phyloP scores from a whole-genome alignment of 2,797 vertebrate species.

The Etheostoma perlongum region DNA sequence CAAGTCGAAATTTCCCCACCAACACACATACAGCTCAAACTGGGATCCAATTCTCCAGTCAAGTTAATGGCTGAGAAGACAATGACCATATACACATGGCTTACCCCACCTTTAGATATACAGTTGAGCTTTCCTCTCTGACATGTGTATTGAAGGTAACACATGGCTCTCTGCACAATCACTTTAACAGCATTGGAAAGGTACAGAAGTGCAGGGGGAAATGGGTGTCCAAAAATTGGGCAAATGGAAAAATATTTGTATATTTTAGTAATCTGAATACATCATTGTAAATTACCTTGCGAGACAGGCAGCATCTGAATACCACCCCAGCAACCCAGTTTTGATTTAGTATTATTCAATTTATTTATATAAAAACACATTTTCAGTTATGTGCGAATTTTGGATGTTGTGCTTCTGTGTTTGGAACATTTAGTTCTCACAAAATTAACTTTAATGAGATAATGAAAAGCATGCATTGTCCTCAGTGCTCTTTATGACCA shows the following conservation, averaged over 20 bases:
- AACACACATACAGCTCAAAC: slow-evolving; percentile 6
- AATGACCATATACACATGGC: background rate
- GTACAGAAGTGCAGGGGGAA: background rate
- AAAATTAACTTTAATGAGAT: slow-evolving; percentile 37
- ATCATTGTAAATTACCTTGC: background rate
- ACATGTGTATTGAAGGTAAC: background rate
- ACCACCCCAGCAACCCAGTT: background rate
- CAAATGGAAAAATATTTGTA: background rate
- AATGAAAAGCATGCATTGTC: slow-evolving; percentile 22
- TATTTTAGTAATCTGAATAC: background rate
- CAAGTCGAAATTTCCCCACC: background rate
- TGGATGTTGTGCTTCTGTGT: background rate
- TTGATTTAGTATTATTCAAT: background rate
- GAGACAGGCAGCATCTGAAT: background rate
- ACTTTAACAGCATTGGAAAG: background rate
- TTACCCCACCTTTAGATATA: no score
- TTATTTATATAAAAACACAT: background rate
- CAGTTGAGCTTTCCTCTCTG: no score
- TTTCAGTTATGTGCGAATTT: background rate
- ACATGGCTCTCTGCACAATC: background rate
- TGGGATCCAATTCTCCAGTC: slow-evolving; percentile 4
- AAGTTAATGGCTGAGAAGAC: slow-evolving; percentile 11
- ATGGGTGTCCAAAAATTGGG: background rate
- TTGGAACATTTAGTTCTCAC: slow-evolving; percentile 19
- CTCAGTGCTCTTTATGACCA: slow-evolving; percentile 3